Evolutionary conservation across 2,888 invertebrate species (phyloP), one percentile per base, ranked within the genome.

Genomic region (Xestia ashworthii): DNA sequence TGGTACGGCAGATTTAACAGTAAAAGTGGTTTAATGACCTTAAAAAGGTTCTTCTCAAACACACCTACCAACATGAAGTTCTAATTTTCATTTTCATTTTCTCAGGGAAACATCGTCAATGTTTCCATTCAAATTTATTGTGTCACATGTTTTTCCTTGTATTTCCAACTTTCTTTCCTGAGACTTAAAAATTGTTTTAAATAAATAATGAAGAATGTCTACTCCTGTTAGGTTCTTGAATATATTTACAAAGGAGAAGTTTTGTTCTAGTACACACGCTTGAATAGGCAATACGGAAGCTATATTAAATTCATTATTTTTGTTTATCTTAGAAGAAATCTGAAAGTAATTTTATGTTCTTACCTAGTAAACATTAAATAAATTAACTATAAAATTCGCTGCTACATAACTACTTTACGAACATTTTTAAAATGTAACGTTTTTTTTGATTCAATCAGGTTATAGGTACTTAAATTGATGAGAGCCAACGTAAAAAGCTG

Each of bases 281-380:
- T 80, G 48, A 78, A 64, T 65, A 80, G 19, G 32, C 19, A 74
- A 58, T n/a, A 22, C n/a, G 32, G 44, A 65, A 65, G 74, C 44
- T 58, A 41, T 65, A 1, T 44, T 4, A 8, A 46, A 16, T 53
- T 80, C 5, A 55, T 55, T 48, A 55, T 25, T 58, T 81, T 74
- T 38, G 19, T 32, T 41, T 41, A 67, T 41, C 38, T 53, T 55
- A 5, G 16, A 14, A 41, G 22, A 48, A 44, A 32, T 53, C n/a
- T n/a, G n/a, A n/a, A n/a, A n/a, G n/a, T n/a, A n/a, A n/a, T n/a
- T n/a, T n/a, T n/a, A n/a, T n/a, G n/a, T n/a, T n/a, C n/a, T n/a
- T n/a, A n/a, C n/a, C n/a, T n/a, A n/a, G n/a, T n/a, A n/a, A n/a
- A n/a, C n/a, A n/a, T n/a, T n/a, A n/a, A n/a, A n/a, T n/a, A n/a